These are phyloP conservation scores for Casuarius casuarius DNA, from an alignment of 2,113 vertebrate species.

Conservation along the genomic window DNA sequence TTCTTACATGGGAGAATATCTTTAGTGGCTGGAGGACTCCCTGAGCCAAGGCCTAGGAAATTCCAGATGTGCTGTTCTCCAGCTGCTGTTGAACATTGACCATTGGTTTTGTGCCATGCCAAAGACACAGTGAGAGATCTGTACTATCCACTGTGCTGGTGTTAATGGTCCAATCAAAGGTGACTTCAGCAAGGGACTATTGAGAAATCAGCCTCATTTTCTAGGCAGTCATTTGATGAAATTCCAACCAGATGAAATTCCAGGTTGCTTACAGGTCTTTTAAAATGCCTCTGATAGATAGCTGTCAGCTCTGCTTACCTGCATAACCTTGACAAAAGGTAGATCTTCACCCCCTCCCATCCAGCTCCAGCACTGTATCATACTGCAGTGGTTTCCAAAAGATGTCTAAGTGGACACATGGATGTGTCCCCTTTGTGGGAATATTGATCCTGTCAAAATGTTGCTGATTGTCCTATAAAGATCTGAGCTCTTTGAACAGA, in stretches of 20 bases:
- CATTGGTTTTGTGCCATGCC: not conserved
- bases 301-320: not conserved
- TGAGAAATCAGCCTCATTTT: not conserved
- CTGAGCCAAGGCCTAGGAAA: not conserved
- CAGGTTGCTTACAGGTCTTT: not conserved
- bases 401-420: not conserved
- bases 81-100: accelerated
- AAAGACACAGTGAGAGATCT: not conserved
- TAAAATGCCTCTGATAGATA: not conserved
- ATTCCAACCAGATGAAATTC: constrained; percentile 12
- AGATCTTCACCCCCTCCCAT: not conserved
- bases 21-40: not conserved
- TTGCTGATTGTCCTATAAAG: not conserved
- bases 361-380: not conserved
- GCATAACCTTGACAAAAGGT: not conserved
- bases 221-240: not conserved
- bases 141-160: not conserved
- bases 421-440: not conserved
- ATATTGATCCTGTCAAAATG: not conserved
- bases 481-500: not conserved
- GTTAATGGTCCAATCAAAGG: not conserved
- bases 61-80: not conserved
- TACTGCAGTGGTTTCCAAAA: not conserved
- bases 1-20: not conserved
- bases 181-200: not conserved